phyloP scores from a whole-genome alignment of 2,113 vertebrate genomes.

The Tauraco erythrolophus region DNA sequence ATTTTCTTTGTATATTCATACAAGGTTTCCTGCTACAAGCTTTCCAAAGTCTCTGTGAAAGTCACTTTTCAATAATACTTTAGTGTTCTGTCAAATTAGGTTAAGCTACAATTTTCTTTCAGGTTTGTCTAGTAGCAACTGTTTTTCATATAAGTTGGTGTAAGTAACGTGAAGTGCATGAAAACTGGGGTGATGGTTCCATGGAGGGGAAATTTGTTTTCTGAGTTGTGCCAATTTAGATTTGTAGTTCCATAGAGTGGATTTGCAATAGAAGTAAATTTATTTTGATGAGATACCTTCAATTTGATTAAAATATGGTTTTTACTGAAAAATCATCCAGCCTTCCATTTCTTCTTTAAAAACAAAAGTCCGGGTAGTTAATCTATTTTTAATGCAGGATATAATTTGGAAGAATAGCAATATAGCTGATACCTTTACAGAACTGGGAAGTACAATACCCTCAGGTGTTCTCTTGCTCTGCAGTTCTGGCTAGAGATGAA shows the following conservation, averaged over 20 bases:
- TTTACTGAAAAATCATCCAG: background rate
- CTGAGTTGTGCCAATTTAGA: background rate
- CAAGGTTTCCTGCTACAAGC: background rate
- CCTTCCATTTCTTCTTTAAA: background rate
- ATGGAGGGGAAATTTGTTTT: background rate
- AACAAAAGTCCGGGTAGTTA: background rate
- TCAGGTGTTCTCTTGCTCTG: background rate
- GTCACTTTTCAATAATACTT: background rate
- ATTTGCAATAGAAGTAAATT: background rate
- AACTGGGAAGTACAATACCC: background rate
- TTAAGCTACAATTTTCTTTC: background rate
- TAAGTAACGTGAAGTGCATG: background rate
- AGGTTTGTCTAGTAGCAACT: background rate
- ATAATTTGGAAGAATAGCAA: background rate
- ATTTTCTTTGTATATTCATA: background rate
- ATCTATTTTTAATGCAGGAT: background rate
- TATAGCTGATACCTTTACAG: background rate
- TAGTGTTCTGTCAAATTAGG: background rate
- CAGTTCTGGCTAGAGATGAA: background rate
- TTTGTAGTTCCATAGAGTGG: background rate
- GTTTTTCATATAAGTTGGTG: background rate
- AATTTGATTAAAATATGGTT: rapidly evolving
- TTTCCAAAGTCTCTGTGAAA: background rate
- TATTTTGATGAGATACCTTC: background rate
- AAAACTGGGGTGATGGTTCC: background rate